These are phyloP conservation scores for Amphimedon queenslandica DNA, from an alignment of 37 sponge, comb jelly and placozoan species.

Conservation along the genomic window DNA sequence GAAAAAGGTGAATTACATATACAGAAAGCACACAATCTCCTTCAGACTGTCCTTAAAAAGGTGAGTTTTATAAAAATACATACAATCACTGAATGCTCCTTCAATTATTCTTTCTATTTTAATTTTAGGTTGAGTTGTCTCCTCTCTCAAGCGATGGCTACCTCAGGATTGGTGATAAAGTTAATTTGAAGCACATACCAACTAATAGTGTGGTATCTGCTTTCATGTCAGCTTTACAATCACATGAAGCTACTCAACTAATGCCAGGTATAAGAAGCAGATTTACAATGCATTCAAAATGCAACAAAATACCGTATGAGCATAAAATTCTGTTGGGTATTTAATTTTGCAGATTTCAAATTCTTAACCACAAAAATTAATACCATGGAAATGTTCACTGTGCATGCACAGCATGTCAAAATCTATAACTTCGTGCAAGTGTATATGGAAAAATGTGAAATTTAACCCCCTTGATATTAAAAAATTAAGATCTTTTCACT, in stretches of 20 bases:
- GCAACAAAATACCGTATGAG: no score
- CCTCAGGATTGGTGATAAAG: constrained; percentile 82
- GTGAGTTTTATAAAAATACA: constrained; percentile 44
- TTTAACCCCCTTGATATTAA: no score
- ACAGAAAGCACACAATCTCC: constrained; percentile 83
- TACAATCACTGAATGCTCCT: not conserved
- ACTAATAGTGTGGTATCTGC: constrained; percentile 75
- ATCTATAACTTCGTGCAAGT: no score
- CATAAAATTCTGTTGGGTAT: no score
- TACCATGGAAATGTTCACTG: no score
- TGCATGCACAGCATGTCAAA: no score
- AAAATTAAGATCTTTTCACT: no score
- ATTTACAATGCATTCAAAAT: no score
- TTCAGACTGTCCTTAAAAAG: constrained; percentile 70
- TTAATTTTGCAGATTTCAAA: no score
- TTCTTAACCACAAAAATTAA: no score
- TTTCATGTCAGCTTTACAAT: constrained; percentile 70
- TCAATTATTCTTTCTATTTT: not conserved
- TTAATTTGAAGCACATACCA: constrained; percentile 70
- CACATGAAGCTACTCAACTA: constrained; percentile 60
- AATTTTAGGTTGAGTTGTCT: constrained; percentile 60
- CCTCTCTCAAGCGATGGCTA: constrained; percentile 56
- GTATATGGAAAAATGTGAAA: no score
- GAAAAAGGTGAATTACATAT: constrained; percentile 88
- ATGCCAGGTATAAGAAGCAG: no score